Percentiles rank a stretch among this genome's conserved stretches.
Conservation (phyloP, 2,113 vertebrate species). For the Erpornis zantholeuca region DNA sequence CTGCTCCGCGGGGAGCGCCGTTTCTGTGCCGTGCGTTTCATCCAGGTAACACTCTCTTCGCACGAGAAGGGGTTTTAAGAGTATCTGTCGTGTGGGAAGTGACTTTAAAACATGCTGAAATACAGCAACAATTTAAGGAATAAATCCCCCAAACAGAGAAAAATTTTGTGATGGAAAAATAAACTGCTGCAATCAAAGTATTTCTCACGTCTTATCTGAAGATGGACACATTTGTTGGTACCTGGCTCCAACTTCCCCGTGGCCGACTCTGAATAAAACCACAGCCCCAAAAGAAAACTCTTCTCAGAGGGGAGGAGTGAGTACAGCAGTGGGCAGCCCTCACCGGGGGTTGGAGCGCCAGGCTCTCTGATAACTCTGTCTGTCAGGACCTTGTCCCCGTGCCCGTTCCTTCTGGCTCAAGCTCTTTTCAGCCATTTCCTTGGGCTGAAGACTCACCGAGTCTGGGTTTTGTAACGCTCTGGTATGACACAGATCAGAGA, state of each 20-base stretch:
- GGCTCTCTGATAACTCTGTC: fast-evolving
- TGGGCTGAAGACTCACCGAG: fast-evolving
- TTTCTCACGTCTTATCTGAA: fast-evolving
- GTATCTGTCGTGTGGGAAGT: fast-evolving
- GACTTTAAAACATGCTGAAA: not conserved
- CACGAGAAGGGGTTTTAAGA: not conserved
- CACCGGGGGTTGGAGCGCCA: fast-evolving
- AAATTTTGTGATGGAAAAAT: not conserved
- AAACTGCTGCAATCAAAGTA: not conserved
- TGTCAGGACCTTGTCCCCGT: fast-evolving
- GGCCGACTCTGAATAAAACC: not conserved
- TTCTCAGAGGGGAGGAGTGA: not conserved
- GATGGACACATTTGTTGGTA: too few species aligned
- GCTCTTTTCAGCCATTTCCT: too few species aligned
- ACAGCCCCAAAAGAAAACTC: not conserved
- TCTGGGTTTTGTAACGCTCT: not conserved
- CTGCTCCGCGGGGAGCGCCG: fast-evolving
- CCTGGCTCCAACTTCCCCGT: not conserved
- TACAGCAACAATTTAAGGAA: too few species aligned
- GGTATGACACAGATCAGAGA: fast-evolving
- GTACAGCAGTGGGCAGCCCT: not conserved
- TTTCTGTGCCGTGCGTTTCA: not conserved
- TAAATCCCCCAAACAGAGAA: not conserved
- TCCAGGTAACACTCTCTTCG: fast-evolving
- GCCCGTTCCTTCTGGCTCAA: fast-evolving